Conservation (phyloP, 2,797 vertebrate species). For the Hephaestus fuliginosus region DNA sequence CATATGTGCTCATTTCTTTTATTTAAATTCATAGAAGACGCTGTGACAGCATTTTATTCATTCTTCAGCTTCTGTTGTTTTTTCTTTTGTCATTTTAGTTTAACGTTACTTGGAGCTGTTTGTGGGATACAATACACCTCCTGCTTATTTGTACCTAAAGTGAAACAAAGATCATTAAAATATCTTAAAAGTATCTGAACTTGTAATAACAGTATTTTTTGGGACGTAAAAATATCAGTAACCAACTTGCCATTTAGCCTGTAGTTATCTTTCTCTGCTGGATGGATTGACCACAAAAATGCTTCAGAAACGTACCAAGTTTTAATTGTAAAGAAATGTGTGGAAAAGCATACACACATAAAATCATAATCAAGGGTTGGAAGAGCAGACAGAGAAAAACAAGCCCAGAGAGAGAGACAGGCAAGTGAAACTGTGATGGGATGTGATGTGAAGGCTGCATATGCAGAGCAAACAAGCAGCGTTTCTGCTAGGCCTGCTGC, state of each 20-base stretch:
- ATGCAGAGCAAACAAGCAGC: conserved; percentile 54
- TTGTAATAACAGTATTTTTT: not conserved
- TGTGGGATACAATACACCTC: not conserved
- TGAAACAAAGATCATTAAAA: not conserved
- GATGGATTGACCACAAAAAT: not conserved
- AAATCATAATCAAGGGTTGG: conserved; percentile 11
- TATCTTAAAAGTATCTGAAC: not conserved
- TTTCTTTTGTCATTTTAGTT: not conserved
- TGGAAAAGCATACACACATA: not conserved
- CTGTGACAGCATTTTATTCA: not conserved
- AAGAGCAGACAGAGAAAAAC: conserved; percentile 26
- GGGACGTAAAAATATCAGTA: not conserved
- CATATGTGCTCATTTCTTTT: not conserved
- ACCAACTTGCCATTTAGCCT: not conserved
- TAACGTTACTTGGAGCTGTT: not conserved
- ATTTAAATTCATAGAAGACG: not conserved
- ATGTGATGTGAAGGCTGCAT: conserved; percentile 61
- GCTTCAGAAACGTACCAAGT: not conserved
- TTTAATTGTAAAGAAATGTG: not conserved
- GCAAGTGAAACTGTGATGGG: conserved; percentile 16
- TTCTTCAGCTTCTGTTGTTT: not conserved
- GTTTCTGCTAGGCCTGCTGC: conserved; percentile 49
- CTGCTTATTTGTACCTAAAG: not conserved
- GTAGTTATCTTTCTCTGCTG: not conserved
- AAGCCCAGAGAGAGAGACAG: conserved; percentile 12